phyloP scores from a whole-genome alignment of 2,113 vertebrate genomes.

The Nycticorax nycticorax region DNA sequence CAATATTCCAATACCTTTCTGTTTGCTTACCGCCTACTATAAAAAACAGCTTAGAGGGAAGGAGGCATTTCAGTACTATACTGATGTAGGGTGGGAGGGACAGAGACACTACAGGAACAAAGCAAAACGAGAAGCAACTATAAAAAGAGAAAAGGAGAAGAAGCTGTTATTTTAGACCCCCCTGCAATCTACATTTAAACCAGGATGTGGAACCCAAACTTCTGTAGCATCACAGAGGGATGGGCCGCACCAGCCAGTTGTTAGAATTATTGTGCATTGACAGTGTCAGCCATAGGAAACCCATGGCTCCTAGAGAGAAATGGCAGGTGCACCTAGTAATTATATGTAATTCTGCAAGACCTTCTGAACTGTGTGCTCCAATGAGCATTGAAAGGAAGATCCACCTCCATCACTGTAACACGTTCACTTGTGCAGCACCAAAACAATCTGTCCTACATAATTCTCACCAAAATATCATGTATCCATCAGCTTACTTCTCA shows the following conservation, averaged over 20 bases:
- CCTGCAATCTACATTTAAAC: neutral
- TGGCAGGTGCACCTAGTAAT: neutral
- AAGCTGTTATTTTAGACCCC: neutral
- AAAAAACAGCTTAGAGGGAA: slow-evolving; percentile 63
- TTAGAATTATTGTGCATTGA: neutral
- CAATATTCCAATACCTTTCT: slow-evolving; percentile 74
- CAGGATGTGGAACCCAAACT: neutral
- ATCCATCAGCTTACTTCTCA: neutral
- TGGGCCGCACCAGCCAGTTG: neutral
- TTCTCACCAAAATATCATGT: neutral
- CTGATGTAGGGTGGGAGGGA: neutral
- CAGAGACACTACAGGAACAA: slow-evolving; percentile 3
- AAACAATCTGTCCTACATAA: neutral
- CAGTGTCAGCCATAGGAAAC: neutral
- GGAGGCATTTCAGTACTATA: slow-evolving; percentile 8
- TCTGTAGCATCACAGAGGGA: neutral
- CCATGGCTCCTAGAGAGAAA: neutral
- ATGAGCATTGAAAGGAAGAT: neutral
- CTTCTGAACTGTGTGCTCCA: neutral
- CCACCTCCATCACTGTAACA: neutral
- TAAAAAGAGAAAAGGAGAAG: slow-evolving; percentile 8
- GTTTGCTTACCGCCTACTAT: slow-evolving; percentile 69
- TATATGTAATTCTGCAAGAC: neutral
- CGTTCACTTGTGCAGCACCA: neutral
- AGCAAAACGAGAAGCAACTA: neutral